These are phyloP conservation scores for Rhinoraja longicauda DNA, from an alignment of 2,797 vertebrate genomes.

Conservation along the genomic window DNA sequence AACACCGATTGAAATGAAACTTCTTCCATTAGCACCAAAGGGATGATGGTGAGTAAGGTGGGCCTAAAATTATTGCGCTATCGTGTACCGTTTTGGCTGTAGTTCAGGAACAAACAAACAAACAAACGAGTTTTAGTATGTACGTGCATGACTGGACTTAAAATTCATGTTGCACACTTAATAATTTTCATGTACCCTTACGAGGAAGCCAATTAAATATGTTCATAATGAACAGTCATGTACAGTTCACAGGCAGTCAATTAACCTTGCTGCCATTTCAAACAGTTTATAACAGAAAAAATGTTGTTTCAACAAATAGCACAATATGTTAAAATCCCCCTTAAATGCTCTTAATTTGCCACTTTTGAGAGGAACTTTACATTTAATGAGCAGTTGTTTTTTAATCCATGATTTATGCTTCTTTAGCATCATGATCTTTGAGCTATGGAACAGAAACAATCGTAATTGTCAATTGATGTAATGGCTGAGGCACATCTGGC, in stretches of 20 bases:
- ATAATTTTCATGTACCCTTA: not conserved
- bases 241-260: not conserved
- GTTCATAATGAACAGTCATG: conserved; percentile 3
- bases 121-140: too few relatives aligned
- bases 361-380: not conserved
- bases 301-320: not conserved
- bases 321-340: not conserved
- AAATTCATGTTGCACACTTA: not conserved
- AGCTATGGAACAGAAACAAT: not conserved
- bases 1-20: too few relatives aligned
- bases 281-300: not conserved
- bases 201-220: not conserved
- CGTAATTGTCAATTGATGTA: not conserved
- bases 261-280: conserved; percentile 1
- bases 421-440: not conserved
- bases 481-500: not conserved
- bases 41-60: too few relatives aligned
- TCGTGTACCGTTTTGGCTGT: too few relatives aligned
- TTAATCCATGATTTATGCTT: not conserved
- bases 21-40: too few relatives aligned
- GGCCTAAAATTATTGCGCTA: too few relatives aligned
- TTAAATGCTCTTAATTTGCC: not conserved
- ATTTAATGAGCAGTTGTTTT: not conserved
- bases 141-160: not conserved
- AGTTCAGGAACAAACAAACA: too few relatives aligned